phyloP scores from a whole-genome alignment of 2,113 vertebrate species.

The Apeltes quadracus region DNA sequence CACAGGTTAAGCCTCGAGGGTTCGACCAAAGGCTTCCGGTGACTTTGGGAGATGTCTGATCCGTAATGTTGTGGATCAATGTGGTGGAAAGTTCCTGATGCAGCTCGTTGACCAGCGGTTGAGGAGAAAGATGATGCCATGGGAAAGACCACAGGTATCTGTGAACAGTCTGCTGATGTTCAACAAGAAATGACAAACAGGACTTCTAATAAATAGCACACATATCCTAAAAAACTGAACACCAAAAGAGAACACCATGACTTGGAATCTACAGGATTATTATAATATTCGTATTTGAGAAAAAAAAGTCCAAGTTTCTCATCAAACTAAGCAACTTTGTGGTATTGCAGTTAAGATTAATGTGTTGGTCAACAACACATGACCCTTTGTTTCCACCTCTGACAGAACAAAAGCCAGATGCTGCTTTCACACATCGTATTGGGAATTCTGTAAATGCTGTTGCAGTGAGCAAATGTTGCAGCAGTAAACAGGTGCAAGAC shows the following conservation, averaged over 20 bases:
- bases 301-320: too few species aligned
- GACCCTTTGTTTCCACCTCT: not conserved
- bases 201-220: not conserved
- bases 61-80: not conserved
- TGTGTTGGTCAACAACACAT: not conserved
- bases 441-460: constrained; percentile 3
- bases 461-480: not conserved
- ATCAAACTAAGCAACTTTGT: too few species aligned
- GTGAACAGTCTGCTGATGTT: not conserved
- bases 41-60: not conserved
- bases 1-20: not conserved
- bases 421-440: not conserved
- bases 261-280: not conserved
- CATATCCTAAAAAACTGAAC: not conserved
- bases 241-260: not conserved
- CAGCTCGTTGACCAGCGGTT: not conserved
- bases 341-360: not conserved
- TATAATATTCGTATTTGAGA: not conserved
- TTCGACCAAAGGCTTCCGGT: not conserved
- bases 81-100: not conserved
- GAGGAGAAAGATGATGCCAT: not conserved
- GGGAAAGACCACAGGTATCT: not conserved
- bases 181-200: not conserved
- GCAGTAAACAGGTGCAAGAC: not conserved
- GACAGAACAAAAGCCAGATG: not conserved